Percentiles rank a stretch among this genome's conserved stretches.
Evolutionary conservation across 2,113 vertebrate genomes (phyloP).

Genomic region (Lepidothrix coronata): DNA sequence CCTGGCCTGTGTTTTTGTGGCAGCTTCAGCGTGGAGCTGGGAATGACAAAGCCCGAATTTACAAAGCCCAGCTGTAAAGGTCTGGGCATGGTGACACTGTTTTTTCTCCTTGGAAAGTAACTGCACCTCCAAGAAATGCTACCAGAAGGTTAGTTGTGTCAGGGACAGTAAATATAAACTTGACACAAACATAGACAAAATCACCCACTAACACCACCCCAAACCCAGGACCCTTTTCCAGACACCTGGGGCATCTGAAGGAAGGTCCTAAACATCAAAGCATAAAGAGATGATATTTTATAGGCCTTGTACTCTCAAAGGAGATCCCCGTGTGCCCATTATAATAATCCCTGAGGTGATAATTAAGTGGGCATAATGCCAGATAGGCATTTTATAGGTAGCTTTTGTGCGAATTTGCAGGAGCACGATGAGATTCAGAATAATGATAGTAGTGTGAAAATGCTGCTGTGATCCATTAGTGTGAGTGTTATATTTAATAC

Average conservation of each 20-base stretch:
- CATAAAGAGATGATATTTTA: neutral
- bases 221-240: neutral
- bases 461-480: constrained; percentile 14
- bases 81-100: neutral
- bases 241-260: neutral
- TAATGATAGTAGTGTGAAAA: constrained; percentile 30
- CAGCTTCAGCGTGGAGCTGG: rapidly evolving
- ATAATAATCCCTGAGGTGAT: constrained; percentile 7
- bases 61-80: neutral
- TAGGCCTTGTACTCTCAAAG: neutral
- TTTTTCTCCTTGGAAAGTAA: neutral
- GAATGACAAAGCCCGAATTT: neutral
- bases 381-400: neutral
- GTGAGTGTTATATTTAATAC: constrained; percentile 15
- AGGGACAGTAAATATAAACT: neutral
- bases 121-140: neutral
- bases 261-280: neutral
- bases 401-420: neutral
- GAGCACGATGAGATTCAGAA: constrained; percentile 13
- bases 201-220: neutral
- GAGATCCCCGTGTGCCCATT: neutral
- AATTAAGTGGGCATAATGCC: constrained; percentile 31
- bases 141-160: neutral
- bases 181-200: neutral
- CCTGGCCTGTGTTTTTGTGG: neutral